Evolutionary conservation across 1,140 invertebrate species (phyloP).

Genomic region (Zaprionus davidi): DNA sequence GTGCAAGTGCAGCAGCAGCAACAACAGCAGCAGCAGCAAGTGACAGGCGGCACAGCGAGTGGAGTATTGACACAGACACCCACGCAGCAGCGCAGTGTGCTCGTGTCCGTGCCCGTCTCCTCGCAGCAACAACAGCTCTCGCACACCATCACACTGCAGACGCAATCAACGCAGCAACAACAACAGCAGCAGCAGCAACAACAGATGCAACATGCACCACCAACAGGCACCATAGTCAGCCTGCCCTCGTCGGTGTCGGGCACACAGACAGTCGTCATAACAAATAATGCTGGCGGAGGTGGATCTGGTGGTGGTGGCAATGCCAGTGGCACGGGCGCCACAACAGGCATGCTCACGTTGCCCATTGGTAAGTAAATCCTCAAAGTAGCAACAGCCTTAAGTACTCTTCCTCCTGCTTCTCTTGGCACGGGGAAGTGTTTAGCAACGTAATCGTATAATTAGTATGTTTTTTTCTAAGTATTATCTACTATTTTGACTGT

Average conservation of each 20-base stretch:
- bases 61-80: constrained; percentile 29
- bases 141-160: constrained; percentile 67
- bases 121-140: constrained; percentile 70
- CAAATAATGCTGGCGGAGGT: constrained; percentile 59
- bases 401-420: background rate
- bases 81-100: constrained; percentile 65
- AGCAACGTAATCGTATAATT: constrained; percentile 30
- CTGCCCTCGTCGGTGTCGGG: constrained; percentile 74
- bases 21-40: constrained; percentile 76
- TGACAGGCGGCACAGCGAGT: constrained; percentile 9
- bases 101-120: constrained; percentile 83
- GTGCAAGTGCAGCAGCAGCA: constrained; percentile 75
- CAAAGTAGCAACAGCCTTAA: constrained; percentile 1
- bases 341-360: constrained; percentile 85
- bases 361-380: constrained; percentile 86
- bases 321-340: constrained; percentile 55
- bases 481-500: constrained; percentile 6
- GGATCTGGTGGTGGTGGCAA: constrained; percentile 18
- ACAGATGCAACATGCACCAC: constrained; percentile 60
- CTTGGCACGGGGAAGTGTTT: background rate
- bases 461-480: constrained; percentile 63
- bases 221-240: constrained; percentile 76
- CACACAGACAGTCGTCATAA: constrained; percentile 87
- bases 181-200: constrained; percentile 59
- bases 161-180: constrained; percentile 55